Evolutionary conservation across 2,113 vertebrate genomes (phyloP).

Genomic region (Zapus hudsonius): DNA sequence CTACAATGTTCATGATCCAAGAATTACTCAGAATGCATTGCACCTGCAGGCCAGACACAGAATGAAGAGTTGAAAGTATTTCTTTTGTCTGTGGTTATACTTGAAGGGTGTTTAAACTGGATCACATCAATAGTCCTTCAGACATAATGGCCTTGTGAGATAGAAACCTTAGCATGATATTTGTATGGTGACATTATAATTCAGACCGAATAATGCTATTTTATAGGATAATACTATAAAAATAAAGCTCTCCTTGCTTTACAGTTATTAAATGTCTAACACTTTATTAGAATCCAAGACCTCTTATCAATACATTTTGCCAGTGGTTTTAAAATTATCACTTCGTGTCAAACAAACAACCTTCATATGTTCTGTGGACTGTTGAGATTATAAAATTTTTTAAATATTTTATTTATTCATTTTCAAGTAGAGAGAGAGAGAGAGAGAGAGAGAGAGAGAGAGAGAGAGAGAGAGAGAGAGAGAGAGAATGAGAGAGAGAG

Average conservation of each 20-base stretch:
- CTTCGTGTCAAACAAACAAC: not conserved
- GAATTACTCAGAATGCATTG: no score
- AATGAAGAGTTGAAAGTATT: not conserved
- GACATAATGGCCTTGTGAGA: not conserved
- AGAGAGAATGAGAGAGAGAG: no score
- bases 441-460: no score
- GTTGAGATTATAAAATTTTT: no score
- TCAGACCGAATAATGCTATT: not conserved
- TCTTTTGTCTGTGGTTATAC: not conserved
- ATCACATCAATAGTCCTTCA: not conserved
- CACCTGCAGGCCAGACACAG: not conserved
- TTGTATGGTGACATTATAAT: not conserved
- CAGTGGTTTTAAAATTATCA: not conserved
- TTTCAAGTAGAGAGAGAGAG: no score
- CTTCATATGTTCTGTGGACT: no score
- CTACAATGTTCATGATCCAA: not conserved
- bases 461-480: no score
- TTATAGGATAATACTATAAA: not conserved
- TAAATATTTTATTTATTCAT: no score
- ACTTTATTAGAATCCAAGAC: not conserved
- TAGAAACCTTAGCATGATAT: not conserved
- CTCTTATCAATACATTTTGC: not conserved
- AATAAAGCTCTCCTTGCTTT: not conserved
- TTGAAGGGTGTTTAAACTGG: not conserved
- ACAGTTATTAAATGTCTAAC: not conserved